Base-by-base conservation (phyloP, 2,113 vertebrate species). In the Ctenodactylus gundi region DNA sequence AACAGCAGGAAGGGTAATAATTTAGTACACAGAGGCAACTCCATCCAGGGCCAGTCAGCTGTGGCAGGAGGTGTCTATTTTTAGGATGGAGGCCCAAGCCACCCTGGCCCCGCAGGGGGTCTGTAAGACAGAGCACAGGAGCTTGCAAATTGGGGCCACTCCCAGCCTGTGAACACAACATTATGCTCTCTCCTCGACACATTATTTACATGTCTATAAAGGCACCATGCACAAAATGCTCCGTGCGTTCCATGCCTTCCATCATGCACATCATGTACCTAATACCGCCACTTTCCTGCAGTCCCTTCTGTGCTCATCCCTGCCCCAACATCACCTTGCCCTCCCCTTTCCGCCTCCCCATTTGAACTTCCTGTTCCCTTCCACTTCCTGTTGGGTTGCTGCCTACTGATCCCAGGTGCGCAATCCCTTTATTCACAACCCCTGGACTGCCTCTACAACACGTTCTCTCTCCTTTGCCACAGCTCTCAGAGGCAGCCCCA, bases 161-260 rank as follows among this genome's bases (percentile, higher is more conserved):
- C 70, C 78, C 0, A 93, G 31, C 39, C 34, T 51, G 0, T 1
- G 21, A 46, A 78, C 81, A 65, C 29, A 20, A 60, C 46, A 70
- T n/a, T 4, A 1, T 8, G 21, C 39, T 36, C 5, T 29, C 21
- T 87, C 55, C 49, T 58, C 73, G 49, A 34, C 4, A 0, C 12
- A 55, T 73, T 84, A 73, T 14, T 85, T 85, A 62, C 41, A 83
- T 60, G 67, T 81, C 82, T 89, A 60, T 88, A 95, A 90, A 53
- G 94, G n/a, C 73, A 13, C 49, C 55, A 41, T 73, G 76, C 29
- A 53, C 39, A 67, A 58, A 94, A 67, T 17, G 36, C 34, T 86
- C 58, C 0, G 1, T 58, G 60, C 57, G 72, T 44, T 60, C 82
- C n/a, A n/a, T 41, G 53, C 78, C 51, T 72, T 46, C 72, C 27